Evolutionary conservation across 2,888 invertebrate species (phyloP).

Genomic region (Stenurella melanura): DNA sequence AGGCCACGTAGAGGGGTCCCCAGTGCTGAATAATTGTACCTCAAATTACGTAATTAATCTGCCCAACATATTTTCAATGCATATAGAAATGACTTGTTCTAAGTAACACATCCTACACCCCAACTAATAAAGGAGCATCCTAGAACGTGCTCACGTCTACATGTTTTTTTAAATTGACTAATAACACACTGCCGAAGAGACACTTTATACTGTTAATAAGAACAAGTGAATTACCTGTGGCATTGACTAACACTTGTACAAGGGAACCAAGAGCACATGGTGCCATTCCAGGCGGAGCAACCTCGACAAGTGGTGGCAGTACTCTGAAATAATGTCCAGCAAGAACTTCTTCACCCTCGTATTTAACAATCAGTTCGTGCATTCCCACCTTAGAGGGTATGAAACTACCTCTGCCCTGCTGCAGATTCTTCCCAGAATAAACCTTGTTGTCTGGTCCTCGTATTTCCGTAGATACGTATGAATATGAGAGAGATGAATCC

Average conservation of each 20-base stretch:
- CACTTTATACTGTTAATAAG: not conserved
- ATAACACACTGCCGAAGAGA: too few species aligned
- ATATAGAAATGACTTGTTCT: too few species aligned
- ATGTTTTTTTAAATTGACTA: too few species aligned
- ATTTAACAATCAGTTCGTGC: conserved; percentile 84
- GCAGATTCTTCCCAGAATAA: conserved; percentile 76
- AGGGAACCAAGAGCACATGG: conserved; percentile 96
- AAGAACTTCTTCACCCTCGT: conserved; percentile 76
- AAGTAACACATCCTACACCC: too few species aligned
- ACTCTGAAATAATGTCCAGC: conserved; percentile 87
- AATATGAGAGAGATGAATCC: conserved; percentile 73
- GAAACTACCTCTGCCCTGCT: conserved; percentile 88
- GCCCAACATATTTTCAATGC: too few species aligned
- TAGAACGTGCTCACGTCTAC: too few species aligned
- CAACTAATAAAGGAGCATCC: too few species aligned
- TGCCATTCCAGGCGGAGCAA: conserved; percentile 94
- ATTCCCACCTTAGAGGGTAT: conserved; percentile 93
- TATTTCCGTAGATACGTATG: conserved; percentile 68
- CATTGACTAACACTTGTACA: conserved; percentile 94
- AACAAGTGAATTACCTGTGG: conserved; percentile 77
- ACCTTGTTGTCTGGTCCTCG: conserved; percentile 70
- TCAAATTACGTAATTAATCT: too few species aligned
- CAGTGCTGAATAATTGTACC: too few species aligned
- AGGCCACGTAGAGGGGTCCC: too few species aligned
- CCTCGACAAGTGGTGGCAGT: conserved; percentile 89